phyloP scores from a whole-genome alignment of 2,113 vertebrate genomes.

The Saguinus imperator region DNA sequence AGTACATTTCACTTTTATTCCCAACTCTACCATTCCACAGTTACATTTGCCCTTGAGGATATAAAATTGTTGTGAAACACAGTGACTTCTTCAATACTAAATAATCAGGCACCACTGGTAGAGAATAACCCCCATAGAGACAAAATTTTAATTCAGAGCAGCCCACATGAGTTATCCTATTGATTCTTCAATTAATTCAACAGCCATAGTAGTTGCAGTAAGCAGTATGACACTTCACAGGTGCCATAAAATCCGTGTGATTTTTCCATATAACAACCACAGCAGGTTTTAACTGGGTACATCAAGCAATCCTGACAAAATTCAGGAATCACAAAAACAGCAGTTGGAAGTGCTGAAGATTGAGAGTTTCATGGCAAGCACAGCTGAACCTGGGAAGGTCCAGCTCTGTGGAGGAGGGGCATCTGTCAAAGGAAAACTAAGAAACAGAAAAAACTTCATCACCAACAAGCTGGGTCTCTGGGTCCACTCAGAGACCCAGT shows the following conservation, averaged over 20 bases:
- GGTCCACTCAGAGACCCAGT: too few species aligned
- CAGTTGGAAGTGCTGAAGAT: too few species aligned
- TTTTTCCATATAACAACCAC: constrained; percentile 36
- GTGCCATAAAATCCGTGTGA: constrained; percentile 1
- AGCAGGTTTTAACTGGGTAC: constrained; percentile 30
- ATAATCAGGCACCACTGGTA: background rate
- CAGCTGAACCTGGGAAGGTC: too few species aligned
- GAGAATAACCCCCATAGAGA: background rate
- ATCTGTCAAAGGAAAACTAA: too few species aligned
- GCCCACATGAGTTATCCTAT: background rate
- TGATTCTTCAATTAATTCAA: constrained; percentile 53
- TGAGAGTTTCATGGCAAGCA: too few species aligned
- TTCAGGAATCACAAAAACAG: background rate
- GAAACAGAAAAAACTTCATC: too few species aligned
- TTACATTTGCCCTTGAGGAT: background rate
- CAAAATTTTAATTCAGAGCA: background rate
- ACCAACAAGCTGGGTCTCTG: too few species aligned
- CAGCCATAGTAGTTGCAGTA: constrained; percentile 49
- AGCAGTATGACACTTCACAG: background rate
- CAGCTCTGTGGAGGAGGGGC: too few species aligned
- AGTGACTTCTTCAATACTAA: background rate
- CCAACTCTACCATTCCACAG: background rate
- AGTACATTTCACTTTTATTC: background rate
- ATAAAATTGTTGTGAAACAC: background rate
- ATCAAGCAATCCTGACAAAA: constrained; percentile 6